Base-by-base conservation (phyloP, 2,888 invertebrate species). In the Drosophila lacicola region DNA sequence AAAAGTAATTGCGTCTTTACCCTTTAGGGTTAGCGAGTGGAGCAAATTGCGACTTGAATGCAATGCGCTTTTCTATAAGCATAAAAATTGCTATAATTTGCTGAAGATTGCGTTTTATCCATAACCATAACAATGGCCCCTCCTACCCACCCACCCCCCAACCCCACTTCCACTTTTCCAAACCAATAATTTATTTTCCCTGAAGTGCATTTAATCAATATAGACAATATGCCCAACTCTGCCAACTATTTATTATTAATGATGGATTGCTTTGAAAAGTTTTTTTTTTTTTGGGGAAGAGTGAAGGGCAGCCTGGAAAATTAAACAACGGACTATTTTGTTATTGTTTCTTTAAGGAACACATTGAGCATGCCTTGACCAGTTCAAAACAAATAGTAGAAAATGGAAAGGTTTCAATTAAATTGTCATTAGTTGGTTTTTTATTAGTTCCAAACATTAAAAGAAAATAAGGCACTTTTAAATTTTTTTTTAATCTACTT, bases 71-170 rank as follows among this genome's bases (percentile, higher is more conserved):
- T 80, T 80, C 82, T 80, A 74, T 73, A 84, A 89, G 85, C 86
- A 87, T 83, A 87, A 86, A 90, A 91, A 90, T 90, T 91, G 87
- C 91, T 90, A 90, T 90, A 90, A 90, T 90, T 90, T 90, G 77
- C 81, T 79, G 69, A 72, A 84, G 87, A 89, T 90, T 90, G 79
- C 78, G 72, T 80, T 88, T 85, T 87, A 83, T 88, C 79, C 88
- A 83, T 88, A 88, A 87, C 85, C 86, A 71, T 80, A 77, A 78
- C 78, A 62, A 73, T 70, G 66, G 64, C 54, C 61, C 19, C 41
- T 47, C 51, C 61, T 8, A 29, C 47, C 17, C 51, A 33, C 8
- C 14, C 44, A 34, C 10, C 42, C 45, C 34, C 13, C 17, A 14
- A 8, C 25, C 34, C 19, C 13, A 9, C 10, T n/a, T 11, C 14